Evolutionary conservation across 2,113 vertebrate genomes (phyloP), one percentile per base, ranked within the genome.

Genomic region (Mionectes macconnelli): DNA sequence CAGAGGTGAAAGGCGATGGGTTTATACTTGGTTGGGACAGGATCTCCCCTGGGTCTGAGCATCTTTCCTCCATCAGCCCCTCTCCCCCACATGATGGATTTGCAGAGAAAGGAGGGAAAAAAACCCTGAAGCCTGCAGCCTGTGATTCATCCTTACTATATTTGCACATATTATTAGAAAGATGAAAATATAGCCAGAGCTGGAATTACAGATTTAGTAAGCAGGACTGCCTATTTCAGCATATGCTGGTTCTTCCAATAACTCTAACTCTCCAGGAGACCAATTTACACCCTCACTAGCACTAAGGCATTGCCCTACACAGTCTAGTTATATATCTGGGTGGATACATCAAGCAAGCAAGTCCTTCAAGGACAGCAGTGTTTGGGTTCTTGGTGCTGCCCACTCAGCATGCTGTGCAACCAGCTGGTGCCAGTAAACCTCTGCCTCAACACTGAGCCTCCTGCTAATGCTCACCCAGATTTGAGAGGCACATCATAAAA

Each of bases 101-200:
- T 14, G 0, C 67, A 89, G 84, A 64, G 91, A 90, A 96, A 87
- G 57, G 73, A 88, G 62, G 77, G 66, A 6, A 2, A 67, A 88
- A 91, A 47, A 1, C 30, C 66, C 89, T 82, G 73, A 81, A 95
- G 93, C 92, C 68, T 77, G 76, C 37, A 93, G 90, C 88, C 74
- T 89, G 78, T 97, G 95, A 97, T 95, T 96, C 96, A 96, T 97
- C 93, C 94, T 90, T 93, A 94, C 93, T 94, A 90, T 96, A 94
- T 95, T 96, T 94, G 84, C 77, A 87, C 93, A 92, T 96, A 93
- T 95, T 97, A 95, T 97, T 95, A 96, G 95, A 97, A 96, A 92
- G 93, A 97, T 5, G 56, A 97, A 97, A 97, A 97, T 89, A 95
- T 42, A 97, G 84, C 74, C 66, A 72, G 93, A 92, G 91, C 87